Evolutionary conservation across 2,113 vertebrate species (phyloP), one percentile per base, ranked within the genome.

Genomic region (Megalops atlanticus): DNA sequence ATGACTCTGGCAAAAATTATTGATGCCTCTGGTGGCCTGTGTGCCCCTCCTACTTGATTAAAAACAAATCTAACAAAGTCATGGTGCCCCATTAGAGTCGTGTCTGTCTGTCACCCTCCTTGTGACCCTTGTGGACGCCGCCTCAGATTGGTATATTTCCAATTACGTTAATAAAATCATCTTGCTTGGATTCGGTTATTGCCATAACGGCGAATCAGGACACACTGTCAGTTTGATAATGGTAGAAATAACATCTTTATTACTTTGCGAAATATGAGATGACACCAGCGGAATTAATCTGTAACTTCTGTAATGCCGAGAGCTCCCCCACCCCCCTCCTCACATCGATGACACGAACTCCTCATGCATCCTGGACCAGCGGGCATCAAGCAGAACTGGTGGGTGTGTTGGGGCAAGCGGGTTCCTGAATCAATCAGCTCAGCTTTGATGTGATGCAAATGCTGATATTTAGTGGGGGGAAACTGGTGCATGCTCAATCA

Each of bases 41-140:
- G 74, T 78, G 68, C 85, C 35, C 76, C 38, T 15, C 76, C 54
- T 33, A 78, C 82, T 82, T 43, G 81, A 88, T 90, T 89, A 89
- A 85, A 88, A 86, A 80, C 83, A 81, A 85, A 88, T 88, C 84
- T 88, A 87, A 91, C 80, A 85, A 75, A 90, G 88, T 91, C 92
- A 92, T 92, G 91, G 88, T 86, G 92, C 90, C 89, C 91, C 88
- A 92, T 93, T 92, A 93, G 89, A 91, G 89, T 89, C 87, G 91
- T 84, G 78, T 88, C 86, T 78, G 64, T 80, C 87, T 89, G 91
- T 90, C 91, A 78, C 88, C 77, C 82, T 80, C 74, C 74, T 87
- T 87, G 85, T 85, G 84, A 77, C 77, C 80, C 81, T 81, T 71
- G 69, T 77, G 79, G 86, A 85, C 83, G 24, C 54, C 54, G 79